Conservation (phyloP, 1,140 invertebrate genomes). For the Calliphora vicina region DNA sequence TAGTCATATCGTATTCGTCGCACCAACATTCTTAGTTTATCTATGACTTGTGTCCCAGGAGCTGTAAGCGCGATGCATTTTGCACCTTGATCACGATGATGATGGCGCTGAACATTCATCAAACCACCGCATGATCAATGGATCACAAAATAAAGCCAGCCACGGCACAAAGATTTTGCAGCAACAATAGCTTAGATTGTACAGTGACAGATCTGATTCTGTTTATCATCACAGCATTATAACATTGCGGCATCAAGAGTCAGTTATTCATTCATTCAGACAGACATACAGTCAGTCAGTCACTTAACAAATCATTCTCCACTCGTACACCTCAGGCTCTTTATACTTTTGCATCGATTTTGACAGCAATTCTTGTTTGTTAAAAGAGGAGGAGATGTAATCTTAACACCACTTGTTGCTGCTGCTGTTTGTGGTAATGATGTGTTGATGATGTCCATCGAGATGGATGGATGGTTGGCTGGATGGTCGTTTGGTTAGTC, state of each 20-base stretch:
- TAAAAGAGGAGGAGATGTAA: not conserved
- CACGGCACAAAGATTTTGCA: not conserved
- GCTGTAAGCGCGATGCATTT: conserved; percentile 60
- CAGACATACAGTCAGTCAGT: not conserved
- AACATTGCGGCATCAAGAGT: not conserved
- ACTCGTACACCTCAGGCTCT: not conserved
- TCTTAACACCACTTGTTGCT: not conserved
- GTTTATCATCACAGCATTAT: conserved; percentile 47
- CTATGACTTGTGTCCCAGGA: conserved; percentile 49
- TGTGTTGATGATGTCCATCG: conserved; percentile 46
- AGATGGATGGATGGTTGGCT: conserved; percentile 13
- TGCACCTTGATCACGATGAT: conserved; percentile 48
- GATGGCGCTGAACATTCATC: conserved; percentile 40
- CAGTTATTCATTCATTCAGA: not conserved
- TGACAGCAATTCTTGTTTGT: not conserved
- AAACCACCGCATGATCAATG: not conserved
- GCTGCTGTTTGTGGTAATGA: conserved; percentile 27
- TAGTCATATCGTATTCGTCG: not conserved
- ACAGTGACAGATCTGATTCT: conserved; percentile 54
- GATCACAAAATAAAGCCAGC: not conserved
- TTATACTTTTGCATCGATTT: not conserved
- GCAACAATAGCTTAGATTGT: not conserved
- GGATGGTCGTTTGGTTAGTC: not conserved
- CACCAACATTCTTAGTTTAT: not conserved
- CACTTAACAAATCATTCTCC: conserved; percentile 11